Evolutionary conservation across 2,113 vertebrate species (phyloP).

Genomic region (Dasypus novemcinctus): DNA sequence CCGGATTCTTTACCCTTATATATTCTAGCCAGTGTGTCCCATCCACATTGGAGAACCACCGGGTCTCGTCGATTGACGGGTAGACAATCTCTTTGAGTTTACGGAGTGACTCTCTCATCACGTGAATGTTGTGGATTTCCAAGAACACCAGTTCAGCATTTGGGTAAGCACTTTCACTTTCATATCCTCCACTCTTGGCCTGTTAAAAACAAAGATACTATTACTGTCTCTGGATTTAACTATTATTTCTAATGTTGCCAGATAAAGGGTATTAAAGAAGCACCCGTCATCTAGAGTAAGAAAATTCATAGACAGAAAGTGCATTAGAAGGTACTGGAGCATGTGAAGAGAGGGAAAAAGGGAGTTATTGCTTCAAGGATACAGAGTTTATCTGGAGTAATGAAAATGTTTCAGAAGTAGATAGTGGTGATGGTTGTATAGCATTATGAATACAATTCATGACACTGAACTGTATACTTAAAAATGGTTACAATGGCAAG

Average conservation of each 20-base stretch:
- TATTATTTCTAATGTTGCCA: neutral
- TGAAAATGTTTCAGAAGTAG: no score
- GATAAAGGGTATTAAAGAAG: neutral
- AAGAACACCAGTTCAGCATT: constrained; percentile 94
- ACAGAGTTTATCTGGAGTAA: no score
- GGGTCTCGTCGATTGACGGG: constrained; percentile 92
- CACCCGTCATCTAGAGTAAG: neutral
- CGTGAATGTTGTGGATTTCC: constrained; percentile 98
- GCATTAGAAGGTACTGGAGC: no score
- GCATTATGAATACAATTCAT: no score
- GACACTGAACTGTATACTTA: no score
- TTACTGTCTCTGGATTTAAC: neutral
- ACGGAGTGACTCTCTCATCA: constrained; percentile 96
- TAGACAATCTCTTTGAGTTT: constrained; percentile 96
- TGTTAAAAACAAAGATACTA: constrained; percentile 69
- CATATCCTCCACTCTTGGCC: constrained; percentile 96
- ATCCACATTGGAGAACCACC: constrained; percentile 93
- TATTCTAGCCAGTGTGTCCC: constrained; percentile 97
- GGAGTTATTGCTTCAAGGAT: no score
- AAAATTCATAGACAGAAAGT: no score
- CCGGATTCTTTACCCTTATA: constrained; percentile 87
- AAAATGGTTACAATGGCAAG: no score
- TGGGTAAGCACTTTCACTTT: constrained; percentile 93
- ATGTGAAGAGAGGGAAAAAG: no score
- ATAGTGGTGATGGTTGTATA: no score